Base-by-base conservation (phyloP, 1,140 invertebrate species). In the Bombyx mandarina region DNA sequence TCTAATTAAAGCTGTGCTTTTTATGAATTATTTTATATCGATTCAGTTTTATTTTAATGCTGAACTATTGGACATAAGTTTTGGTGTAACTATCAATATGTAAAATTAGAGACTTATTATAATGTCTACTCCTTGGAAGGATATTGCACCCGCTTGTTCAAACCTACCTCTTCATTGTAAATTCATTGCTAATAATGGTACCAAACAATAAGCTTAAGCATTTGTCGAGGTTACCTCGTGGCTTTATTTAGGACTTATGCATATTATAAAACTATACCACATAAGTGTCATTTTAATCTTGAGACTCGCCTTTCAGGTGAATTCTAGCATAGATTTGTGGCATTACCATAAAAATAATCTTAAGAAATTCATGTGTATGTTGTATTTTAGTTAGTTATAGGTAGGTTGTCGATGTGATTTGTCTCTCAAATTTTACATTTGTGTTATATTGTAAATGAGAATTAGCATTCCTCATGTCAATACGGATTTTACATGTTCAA, bases 391-490 rank as follows among this genome's bases (percentile, higher is more conserved):
- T 88, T 88, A 85, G 82, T 86, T 80, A 81, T 86, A 88, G 86
- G 88, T 88, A 88, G 86, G 88, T 84, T 89, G 82, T 82, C 75
- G 76, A 88, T 84, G 82, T 86, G 85, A 86, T 88, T 89, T 86
- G 88, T 89, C 86, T 84, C 81, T 87, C 64, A 85, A 85, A 86
- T 86, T 86, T 86, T 84, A 86, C 82, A 87, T 88, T 84, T 85
- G 82, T 88, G 86, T 89, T 89, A 86, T 86, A 88, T 86, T 89
- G 76, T 88, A 84, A 86, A 86, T 87, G 82, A 85, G 83, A 82
- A 88, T 79, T 88, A 89, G 85, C 88, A 89, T 89, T 89, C 88
- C 88, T 88, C 86, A 83, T 88, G 85, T 89, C 88, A 83, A 88
- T 83, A 87, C 75, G 83, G 84, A 82, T 87, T 88, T 89, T 88